phyloP scores from a whole-genome alignment of 2,888 invertebrate species.

The Drosophila ezoana region DNA sequence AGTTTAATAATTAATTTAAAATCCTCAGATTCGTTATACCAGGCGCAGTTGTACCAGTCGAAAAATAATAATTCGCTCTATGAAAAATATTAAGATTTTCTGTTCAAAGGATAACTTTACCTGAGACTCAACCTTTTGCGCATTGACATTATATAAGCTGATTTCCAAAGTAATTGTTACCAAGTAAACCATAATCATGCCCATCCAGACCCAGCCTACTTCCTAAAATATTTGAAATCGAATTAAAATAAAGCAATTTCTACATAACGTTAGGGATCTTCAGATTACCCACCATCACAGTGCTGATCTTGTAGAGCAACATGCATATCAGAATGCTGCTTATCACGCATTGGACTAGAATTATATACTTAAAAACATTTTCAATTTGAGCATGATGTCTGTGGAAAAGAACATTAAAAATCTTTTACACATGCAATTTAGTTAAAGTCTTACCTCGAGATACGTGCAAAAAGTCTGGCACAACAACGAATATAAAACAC shows the following conservation, averaged over 20 bases:
- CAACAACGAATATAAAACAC: slow-evolving; percentile 67
- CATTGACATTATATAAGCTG: slow-evolving; percentile 66
- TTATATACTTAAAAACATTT: slow-evolving; percentile 68
- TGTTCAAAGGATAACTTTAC: slow-evolving; percentile 15
- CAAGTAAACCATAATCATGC: slow-evolving; percentile 66
- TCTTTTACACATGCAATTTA: background rate
- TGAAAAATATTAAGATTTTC: background rate
- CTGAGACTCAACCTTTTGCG: slow-evolving; percentile 65
- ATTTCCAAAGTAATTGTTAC: slow-evolving; percentile 64
- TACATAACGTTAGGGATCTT: fast-evolving
- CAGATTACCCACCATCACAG: slow-evolving; percentile 59
- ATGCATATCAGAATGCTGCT: slow-evolving; percentile 75
- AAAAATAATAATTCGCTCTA: slow-evolving; percentile 72
- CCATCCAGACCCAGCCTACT: slow-evolving; percentile 64
- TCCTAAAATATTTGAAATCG: slow-evolving; percentile 34
- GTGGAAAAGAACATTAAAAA: background rate
- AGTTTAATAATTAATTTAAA: slow-evolving; percentile 72
- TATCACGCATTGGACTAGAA: slow-evolving; percentile 66
- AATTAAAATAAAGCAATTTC: background rate
- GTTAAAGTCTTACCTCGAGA: slow-evolving; percentile 49
- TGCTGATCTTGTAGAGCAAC: slow-evolving; percentile 72
- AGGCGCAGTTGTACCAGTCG: slow-evolving; percentile 75
- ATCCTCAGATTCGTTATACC: slow-evolving; percentile 77
- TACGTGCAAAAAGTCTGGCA: slow-evolving; percentile 63
- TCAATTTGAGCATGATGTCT: slow-evolving; percentile 67